phyloP scores from a whole-genome alignment of 2,797 vertebrate species.

The Xenopus petersii region DNA sequence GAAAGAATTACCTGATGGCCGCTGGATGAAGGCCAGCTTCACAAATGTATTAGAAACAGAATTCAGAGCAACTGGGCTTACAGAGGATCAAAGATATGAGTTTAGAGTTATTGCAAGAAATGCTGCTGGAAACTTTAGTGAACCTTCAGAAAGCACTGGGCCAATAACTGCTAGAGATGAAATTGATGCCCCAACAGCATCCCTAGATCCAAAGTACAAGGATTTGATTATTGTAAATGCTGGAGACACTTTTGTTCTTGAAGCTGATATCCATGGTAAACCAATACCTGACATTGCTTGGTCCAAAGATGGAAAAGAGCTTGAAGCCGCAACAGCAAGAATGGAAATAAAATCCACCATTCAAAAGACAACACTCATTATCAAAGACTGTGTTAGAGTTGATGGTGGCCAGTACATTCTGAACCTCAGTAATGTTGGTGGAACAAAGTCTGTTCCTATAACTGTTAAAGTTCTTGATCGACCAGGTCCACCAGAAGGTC shows the following conservation, averaged over 20 bases:
- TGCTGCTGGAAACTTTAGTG: conserved; percentile 87
- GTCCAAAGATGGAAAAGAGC: conserved; percentile 91
- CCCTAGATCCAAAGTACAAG: conserved; percentile 95
- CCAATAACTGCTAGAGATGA: conserved; percentile 92
- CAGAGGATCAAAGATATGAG: conserved; percentile 89
- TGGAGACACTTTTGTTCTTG: conserved; percentile 85
- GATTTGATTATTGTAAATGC: conserved; percentile 88
- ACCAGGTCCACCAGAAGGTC: conserved; percentile 87
- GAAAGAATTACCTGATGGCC: conserved; percentile 87
- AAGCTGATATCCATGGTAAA: conserved; percentile 93
- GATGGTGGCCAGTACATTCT: conserved; percentile 91
- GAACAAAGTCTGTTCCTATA: conserved; percentile 90
- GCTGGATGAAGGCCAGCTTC: conserved; percentile 96
- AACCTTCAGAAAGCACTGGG: conserved; percentile 91
- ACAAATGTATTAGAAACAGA: conserved; percentile 94
- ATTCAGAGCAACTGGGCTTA: conserved; percentile 85
- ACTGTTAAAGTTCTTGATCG: conserved; percentile 93
- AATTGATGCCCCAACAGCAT: conserved; percentile 90
- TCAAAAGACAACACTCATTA: conserved; percentile 78
- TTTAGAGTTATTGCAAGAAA: conserved; percentile 98
- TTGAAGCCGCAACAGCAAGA: conserved; percentile 79
- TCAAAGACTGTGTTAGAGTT: conserved; percentile 89
- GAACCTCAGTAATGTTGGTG: conserved; percentile 87
- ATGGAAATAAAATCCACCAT: conserved; percentile 87
- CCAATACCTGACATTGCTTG: conserved; percentile 86